phyloP scores from a whole-genome alignment of 2,113 vertebrate genomes.

The Oryzias curvinotus region DNA sequence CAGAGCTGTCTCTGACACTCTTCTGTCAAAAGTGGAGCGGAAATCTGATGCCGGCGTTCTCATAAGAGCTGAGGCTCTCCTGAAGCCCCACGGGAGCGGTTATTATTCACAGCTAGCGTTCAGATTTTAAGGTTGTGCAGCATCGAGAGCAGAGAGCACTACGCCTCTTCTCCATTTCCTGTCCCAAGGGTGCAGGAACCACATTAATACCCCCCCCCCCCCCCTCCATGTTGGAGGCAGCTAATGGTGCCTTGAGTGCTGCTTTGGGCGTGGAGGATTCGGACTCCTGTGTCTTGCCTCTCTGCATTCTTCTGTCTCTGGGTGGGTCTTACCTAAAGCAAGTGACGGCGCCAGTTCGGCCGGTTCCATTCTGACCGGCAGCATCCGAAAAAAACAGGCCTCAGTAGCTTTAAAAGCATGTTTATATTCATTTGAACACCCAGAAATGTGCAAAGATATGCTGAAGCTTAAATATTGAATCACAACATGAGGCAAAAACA shows the following conservation, averaged over 20 bases:
- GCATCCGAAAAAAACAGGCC: constrained; percentile 8
- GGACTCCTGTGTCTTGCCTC: not conserved
- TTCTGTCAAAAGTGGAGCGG: not conserved
- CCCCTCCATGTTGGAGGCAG: constrained; percentile 40
- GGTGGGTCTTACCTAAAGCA: constrained; percentile 5
- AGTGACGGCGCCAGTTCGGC: constrained; percentile 48
- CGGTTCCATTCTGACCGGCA: constrained; percentile 30
- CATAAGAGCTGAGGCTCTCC: not conserved
- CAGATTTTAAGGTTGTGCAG: constrained; percentile 21
- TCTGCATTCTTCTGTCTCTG: not conserved
- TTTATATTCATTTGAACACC: constrained; percentile 12
- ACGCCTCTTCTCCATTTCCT: constrained; percentile 61
- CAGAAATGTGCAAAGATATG: not conserved
- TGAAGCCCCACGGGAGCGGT: constrained; percentile 5
- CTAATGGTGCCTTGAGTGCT: constrained; percentile 67
- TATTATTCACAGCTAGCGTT: constrained; percentile 20
- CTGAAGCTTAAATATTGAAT: constrained; percentile 5
- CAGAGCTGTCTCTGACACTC: not conserved
- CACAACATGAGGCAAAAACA: not conserved
- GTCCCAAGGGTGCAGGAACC: constrained; percentile 46
- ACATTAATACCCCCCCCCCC: constrained; percentile 62
- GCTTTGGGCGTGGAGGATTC: constrained; percentile 44
- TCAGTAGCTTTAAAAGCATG: not conserved
- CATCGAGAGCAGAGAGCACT: constrained; percentile 41
- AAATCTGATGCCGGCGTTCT: not conserved